Base-by-base conservation (phyloP, 2,797 vertebrate genomes). In the Garrulus glandarius region DNA sequence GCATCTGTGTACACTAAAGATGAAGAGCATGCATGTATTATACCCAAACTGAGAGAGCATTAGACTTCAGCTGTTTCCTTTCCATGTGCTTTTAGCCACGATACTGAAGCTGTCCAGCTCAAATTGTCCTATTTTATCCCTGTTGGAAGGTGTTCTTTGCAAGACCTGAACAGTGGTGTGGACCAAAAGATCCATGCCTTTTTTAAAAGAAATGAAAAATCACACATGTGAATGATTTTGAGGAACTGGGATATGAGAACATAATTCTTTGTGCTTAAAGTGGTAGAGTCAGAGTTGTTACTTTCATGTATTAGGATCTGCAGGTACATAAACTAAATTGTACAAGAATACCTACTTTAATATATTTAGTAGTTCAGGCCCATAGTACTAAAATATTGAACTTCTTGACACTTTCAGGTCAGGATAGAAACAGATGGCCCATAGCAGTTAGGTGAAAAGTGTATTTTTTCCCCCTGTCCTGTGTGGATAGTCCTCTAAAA, bases 1-100 rank as follows among this genome's bases (percentile, higher is more conserved):
- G 41, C 17, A 34, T 64, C n/a, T 68, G 12, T 29, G 10, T 44
- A 43, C 6, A 57, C 4, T 60, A 46, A 46, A n/a, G 41, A 53
- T 39, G 19, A 59, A 76, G 30, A 52, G 13, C 0, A 0, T 10
- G 11, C 0, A 3, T 37, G 3, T 22, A 52, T 86, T 90, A 75
- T 68, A 46, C 7, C 12, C 26, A 64, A 3, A 22, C 10, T n/a
- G 36, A 74, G 30, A 59, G 21, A 75, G 2, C 2, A 2, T 11
- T 43, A 15, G 36, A 26, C 12, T 50, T 50, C 32, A 53, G 5
- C 10, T 56, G 5, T 36, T 90, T 65, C 16, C 16, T 81, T 78
- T 65, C 11, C 2, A 15, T 57, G 13, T 59, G 13, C 24, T 49
- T 17, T 32, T 68, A 72, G 23, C 15, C 24, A 32, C 43, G 10